Evolutionary conservation across 2,888 invertebrate genomes (phyloP), one percentile per base, ranked within the genome.

Genomic region (Ornithoptera priamus): DNA sequence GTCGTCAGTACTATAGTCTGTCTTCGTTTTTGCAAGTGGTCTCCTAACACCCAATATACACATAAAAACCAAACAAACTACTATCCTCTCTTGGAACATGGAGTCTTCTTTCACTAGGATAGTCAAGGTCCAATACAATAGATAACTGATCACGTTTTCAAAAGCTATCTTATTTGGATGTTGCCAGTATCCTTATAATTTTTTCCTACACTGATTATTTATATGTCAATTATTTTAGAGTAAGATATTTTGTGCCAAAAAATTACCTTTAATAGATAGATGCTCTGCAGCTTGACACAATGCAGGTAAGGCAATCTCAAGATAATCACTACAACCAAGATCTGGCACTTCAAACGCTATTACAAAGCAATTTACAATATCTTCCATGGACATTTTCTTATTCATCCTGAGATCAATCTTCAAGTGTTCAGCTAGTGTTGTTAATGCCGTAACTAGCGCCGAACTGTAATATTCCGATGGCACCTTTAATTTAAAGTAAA

Each of bases 331-430:
- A 74, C 95, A 95, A 12, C 95, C 95, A 70, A 95, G 85, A 64
- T 93, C 94, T 1, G 96, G 96, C 77, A 97, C 94, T 85, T 97
- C 97, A 80, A 97, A 95, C 39, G 96, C 95, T 72, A 97, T 96
- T 59, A 97, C 85, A 80, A 93, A 84, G 80, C 94, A 94, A 83
- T 94, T 93, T 42, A 94, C 93, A 0, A 93, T 89, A 74, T 94
- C 94, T 62, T 94, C 94, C n/a, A 91, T 78, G 68, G 85, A 84
- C 84, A 90, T 82, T 66, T 83, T 88, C 73, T 90, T 91, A 6
- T 92, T 93, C 82, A 93, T 94, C 82, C 94, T 89, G 67, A 97
- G 87, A 78, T 96, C 96, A 82, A 96, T 93, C 81, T 96, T 95
- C 76, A 97, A 90, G 78, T 94, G 94, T 76, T 95, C 95, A 1